phyloP scores from a whole-genome alignment of 2,888 invertebrate genomes.

The Phortica okadai region DNA sequence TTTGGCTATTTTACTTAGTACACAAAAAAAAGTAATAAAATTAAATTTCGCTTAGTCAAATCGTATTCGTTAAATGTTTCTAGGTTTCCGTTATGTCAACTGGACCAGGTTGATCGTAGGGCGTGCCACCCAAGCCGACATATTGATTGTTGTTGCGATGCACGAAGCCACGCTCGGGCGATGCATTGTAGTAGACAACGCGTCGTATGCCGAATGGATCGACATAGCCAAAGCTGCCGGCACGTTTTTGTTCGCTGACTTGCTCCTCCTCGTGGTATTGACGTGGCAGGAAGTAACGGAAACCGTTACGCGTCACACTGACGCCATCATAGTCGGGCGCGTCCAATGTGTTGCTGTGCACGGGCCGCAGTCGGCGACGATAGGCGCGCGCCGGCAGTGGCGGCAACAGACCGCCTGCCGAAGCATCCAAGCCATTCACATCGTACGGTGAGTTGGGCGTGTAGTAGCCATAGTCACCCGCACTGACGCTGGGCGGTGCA shows the following conservation, averaged over 20 bases:
- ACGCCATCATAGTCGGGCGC: conserved; percentile 84
- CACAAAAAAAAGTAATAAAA: neutral
- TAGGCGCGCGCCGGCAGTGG: conserved; percentile 61
- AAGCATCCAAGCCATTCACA: conserved; percentile 62
- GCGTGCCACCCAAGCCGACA: conserved; percentile 87
- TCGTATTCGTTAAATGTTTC: conserved; percentile 57
- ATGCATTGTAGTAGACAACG: conserved; percentile 90
- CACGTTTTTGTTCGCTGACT: conserved; percentile 78
- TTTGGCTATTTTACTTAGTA: neutral
- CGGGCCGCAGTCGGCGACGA: conserved; percentile 60
- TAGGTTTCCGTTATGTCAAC: conserved; percentile 31
- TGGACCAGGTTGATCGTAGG: conserved; percentile 84
- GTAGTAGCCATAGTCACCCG: conserved; percentile 52
- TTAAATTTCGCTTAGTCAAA: conserved; percentile 4
- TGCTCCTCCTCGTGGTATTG: conserved; percentile 91
- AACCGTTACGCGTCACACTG: conserved; percentile 86
- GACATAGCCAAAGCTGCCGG: conserved; percentile 92
- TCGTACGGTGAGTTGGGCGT: conserved; percentile 62
- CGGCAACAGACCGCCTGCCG: conserved; percentile 61
- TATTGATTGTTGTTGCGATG: conserved; percentile 91
- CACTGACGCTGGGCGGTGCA: neutral
- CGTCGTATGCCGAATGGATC: conserved; percentile 93
- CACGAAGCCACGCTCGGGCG: conserved; percentile 86
- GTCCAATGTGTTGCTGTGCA: conserved; percentile 77
- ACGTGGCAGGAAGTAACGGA: conserved; percentile 88